These are phyloP conservation scores for Pelodytes ibericus DNA, from an alignment of 2,797 vertebrate genomes.

Conservation along the genomic window DNA sequence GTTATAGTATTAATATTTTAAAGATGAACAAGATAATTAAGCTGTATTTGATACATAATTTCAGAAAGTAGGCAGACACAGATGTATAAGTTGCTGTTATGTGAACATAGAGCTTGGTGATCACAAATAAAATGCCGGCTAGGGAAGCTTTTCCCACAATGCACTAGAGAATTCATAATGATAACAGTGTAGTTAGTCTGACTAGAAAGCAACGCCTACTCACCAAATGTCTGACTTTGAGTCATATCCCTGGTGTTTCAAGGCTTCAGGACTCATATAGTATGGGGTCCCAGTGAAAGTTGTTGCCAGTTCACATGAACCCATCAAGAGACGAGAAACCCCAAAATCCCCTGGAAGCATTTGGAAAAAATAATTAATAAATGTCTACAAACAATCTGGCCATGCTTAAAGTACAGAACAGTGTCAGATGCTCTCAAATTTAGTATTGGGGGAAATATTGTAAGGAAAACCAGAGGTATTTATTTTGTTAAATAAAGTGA, in stretches of 20 bases:
- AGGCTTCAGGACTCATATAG: constrained; percentile 87
- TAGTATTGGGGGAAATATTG: background rate
- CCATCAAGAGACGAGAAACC: constrained; percentile 84
- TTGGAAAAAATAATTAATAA: constrained; percentile 42
- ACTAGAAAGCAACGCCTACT: constrained; percentile 55
- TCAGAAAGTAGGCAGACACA: background rate
- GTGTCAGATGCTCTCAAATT: background rate
- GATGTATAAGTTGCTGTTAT: background rate
- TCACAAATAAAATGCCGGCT: background rate
- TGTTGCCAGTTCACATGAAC: constrained; percentile 85
- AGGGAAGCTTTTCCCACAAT: constrained; percentile 2
- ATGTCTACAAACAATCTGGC: constrained; percentile 10
- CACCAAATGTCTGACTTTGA: constrained; percentile 90
- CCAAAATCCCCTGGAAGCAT: constrained; percentile 83
- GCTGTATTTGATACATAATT: background rate
- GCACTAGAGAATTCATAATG: constrained; percentile 20
- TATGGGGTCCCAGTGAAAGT: constrained; percentile 84
- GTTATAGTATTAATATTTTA: no score
- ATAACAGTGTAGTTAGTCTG: background rate
- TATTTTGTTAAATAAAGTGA: no score
- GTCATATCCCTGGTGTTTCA: constrained; percentile 82
- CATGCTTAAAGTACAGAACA: background rate
- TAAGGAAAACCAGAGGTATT: background rate
- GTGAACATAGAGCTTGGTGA: background rate
- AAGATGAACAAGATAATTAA: no score